phyloP scores from a whole-genome alignment of 1,140 invertebrate species.

The Caerostris extrusa region DNA sequence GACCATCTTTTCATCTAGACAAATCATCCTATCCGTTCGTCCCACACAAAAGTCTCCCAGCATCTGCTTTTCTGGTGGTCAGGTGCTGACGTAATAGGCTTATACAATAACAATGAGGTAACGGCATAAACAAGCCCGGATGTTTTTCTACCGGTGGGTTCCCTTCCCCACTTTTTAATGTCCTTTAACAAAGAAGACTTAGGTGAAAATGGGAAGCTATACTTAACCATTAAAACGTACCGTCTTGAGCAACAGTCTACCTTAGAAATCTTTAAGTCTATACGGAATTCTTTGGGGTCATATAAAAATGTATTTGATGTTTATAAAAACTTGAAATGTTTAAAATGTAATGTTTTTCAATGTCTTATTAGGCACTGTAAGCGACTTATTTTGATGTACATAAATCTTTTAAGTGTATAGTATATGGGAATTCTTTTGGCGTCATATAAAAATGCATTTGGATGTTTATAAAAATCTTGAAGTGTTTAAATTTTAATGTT shows the following conservation, averaged over 20 bases:
- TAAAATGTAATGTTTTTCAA: too few species aligned
- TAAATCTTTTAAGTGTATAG: too few species aligned
- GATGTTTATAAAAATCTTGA: too few species aligned
- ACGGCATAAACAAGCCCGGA: conserved; percentile 61
- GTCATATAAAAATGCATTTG: too few species aligned
- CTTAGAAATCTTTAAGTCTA: neutral
- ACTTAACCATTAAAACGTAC: neutral
- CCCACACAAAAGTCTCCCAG: neutral
- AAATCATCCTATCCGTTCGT: neutral
- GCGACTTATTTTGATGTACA: too few species aligned
- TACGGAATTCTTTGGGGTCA: too few species aligned
- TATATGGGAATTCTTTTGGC: too few species aligned
- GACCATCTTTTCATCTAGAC: neutral
- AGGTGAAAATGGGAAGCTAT: conserved; percentile 13
- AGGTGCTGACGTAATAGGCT: conserved; percentile 60
- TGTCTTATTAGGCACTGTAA: too few species aligned
- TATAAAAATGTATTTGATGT: too few species aligned
- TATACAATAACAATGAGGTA: conserved; percentile 46
- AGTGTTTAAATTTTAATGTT: too few species aligned
- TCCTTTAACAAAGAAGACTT: conserved; percentile 11
- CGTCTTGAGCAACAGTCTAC: neutral
- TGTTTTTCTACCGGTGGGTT: conserved; percentile 56
- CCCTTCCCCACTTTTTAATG: neutral
- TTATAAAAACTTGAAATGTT: too few species aligned
- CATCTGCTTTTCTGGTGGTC: conserved; percentile 36